phyloP scores from a whole-genome alignment of 2,797 vertebrate species.

The Anas bernieri region DNA sequence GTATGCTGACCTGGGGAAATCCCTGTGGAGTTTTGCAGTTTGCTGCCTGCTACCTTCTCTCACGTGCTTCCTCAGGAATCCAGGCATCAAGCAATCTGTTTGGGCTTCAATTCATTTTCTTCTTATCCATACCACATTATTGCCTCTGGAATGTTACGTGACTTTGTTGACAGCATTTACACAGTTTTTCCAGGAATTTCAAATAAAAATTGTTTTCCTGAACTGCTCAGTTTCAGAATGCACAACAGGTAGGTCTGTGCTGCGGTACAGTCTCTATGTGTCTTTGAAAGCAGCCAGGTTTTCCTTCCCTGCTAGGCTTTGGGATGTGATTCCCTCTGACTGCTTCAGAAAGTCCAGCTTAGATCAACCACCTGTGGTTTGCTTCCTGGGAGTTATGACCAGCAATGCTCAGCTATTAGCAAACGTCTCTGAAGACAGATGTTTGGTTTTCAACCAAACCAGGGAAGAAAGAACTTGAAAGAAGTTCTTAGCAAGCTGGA shows the following conservation, averaged over 20 bases:
- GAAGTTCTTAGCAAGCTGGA: not conserved
- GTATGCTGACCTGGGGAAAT: not conserved
- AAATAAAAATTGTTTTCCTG: not conserved
- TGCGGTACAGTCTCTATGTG: not conserved
- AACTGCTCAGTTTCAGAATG: not conserved
- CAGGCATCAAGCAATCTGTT: not conserved
- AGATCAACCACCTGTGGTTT: not conserved
- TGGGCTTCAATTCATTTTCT: not conserved
- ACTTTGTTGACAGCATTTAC: not conserved
- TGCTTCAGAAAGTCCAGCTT: not conserved
- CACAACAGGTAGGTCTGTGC: not conserved
- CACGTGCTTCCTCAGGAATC: not conserved
- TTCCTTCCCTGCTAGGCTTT: not conserved
- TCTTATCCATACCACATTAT: fast-evolving
- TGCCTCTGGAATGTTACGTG: not conserved
- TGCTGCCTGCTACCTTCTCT: not conserved
- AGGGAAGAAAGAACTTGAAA: not conserved
- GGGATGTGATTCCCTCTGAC: not conserved
- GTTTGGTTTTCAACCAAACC: not conserved
- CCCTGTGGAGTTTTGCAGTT: not conserved
- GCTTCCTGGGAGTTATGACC: not conserved
- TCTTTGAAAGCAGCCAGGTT: not conserved
- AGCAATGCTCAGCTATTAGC: not conserved
- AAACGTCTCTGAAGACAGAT: not conserved
- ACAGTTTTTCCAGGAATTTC: not conserved